Evolutionary conservation across 2,888 invertebrate genomes (phyloP).

Genomic region (Brachylomia viminalis): DNA sequence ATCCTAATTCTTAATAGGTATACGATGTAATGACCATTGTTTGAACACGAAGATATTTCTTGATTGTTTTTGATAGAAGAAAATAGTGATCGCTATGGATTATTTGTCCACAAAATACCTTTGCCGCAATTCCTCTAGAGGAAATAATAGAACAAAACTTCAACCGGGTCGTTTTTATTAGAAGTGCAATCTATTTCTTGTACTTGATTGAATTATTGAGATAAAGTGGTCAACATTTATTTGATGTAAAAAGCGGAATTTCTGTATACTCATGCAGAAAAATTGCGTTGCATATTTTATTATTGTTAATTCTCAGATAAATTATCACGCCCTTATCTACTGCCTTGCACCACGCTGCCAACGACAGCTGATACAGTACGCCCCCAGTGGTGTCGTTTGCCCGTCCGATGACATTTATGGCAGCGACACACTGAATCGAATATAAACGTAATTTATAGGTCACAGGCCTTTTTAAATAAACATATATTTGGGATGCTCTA

Average conservation of each 20-base stretch:
- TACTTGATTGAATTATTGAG: neutral
- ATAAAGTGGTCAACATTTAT: neutral
- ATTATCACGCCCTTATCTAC: neutral
- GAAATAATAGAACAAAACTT: neutral
- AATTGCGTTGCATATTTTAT: neutral
- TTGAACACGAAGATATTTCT: neutral
- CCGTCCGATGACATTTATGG: conserved; percentile 81
- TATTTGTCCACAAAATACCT: neutral
- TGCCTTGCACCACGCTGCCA: conserved; percentile 50
- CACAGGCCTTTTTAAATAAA: conserved; percentile 63
- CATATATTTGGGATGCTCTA: conserved; percentile 35
- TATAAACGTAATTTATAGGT: conserved; percentile 76
- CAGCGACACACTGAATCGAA: conserved; percentile 70
- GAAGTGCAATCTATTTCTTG: neutral
- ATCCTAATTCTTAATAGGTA: neutral
- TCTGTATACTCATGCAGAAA: neutral
- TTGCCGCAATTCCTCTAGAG: neutral
- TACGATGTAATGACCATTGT: neutral
- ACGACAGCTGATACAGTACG: conserved; percentile 76
- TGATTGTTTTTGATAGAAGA: neutral
- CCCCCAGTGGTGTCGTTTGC: conserved; percentile 79
- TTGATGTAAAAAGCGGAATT: neutral
- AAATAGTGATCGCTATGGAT: neutral
- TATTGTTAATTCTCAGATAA: neutral
- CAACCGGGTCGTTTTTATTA: neutral